Evolutionary conservation across 2,797 vertebrate genomes (phyloP), one percentile per base, ranked within the genome.

Genomic region (Amphiprion clarkii): DNA sequence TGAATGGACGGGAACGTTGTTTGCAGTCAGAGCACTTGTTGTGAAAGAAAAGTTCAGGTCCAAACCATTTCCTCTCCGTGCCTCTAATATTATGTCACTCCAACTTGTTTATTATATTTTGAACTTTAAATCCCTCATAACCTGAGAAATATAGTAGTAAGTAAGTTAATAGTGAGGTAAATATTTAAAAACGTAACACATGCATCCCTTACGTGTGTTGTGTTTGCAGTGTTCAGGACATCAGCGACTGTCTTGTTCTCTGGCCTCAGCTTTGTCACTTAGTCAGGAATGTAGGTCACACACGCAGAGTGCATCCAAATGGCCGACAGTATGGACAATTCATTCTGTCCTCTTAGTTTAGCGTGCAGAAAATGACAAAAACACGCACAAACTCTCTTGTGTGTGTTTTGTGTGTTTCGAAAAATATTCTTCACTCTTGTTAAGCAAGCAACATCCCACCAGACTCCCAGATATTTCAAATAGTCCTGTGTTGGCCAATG

Each of bases 261-360:
- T 25, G 75, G 60, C 61, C 77, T 55, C 54, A 52, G 81, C 86
- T 91, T 87, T 89, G 88, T 92, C 74, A 76, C 82, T 86, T 74
- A 65, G 59, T 62, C 59, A 52, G 82, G 81, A 92, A 94, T 91
- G 86, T 92, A 92, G 93, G 91, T 92, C 92, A 92, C 85, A 87
- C 85, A 87, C 58, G 58, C 86, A 80, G 81, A 67, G 76, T 76
- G 80, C 82, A 87, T 91, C 84, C 76, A 88, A 89, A 90, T 86
- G 86, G 81, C 78, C 13, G 44, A 88, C 82, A 77, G 76, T 81
- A 57, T 62, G 58, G 71, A 79, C 78, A 76, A 64, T 83, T 85
- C 66, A 84, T 71, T 68, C 68, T 71, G 57, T 79, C 40, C 77
- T 72, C 44, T 81, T 6, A 5, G 69, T 63, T 39, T n/a, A 16